These are phyloP conservation scores for Suncus etruscus DNA, from an alignment of 2,113 vertebrate genomes.

Conservation along the genomic window DNA sequence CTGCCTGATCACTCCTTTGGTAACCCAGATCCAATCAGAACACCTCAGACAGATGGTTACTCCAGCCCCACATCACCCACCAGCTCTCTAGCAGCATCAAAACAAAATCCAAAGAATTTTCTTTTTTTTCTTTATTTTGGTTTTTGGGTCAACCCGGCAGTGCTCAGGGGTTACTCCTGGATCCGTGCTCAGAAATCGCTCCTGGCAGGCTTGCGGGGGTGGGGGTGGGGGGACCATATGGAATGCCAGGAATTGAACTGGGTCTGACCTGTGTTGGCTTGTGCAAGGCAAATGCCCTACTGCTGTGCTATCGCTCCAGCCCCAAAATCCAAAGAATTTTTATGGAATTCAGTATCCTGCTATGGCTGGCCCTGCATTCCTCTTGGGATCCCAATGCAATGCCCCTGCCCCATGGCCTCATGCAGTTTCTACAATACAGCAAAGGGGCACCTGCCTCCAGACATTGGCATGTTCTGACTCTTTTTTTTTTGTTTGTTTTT, in stretches of 20 bases:
- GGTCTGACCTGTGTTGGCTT: too few relatives aligned
- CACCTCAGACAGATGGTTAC: background rate
- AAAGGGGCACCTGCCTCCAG: accelerated
- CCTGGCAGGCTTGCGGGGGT: too few relatives aligned
- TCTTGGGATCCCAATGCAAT: background rate
- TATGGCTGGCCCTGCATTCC: background rate
- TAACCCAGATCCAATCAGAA: background rate
- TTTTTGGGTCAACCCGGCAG: too few relatives aligned
- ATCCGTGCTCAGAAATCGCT: too few relatives aligned
- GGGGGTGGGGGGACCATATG: too few relatives aligned
- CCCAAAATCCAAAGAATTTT: background rate
- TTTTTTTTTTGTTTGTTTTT: too few relatives aligned
- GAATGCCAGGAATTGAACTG: too few relatives aligned
- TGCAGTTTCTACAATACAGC: background rate
- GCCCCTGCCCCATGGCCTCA: background rate
- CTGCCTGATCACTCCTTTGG: background rate
- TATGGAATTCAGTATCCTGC: background rate
- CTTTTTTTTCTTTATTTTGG: background rate
- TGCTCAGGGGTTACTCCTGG: too few relatives aligned
- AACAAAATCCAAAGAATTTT: background rate
- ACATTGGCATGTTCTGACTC: too few relatives aligned
- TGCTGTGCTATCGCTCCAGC: too few relatives aligned
- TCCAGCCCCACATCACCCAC: background rate
- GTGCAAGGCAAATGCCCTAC: too few relatives aligned
- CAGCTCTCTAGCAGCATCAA: background rate